Evolutionary conservation across 2,797 vertebrate genomes (phyloP).

Genomic region (Takifugu ocellatus): DNA sequence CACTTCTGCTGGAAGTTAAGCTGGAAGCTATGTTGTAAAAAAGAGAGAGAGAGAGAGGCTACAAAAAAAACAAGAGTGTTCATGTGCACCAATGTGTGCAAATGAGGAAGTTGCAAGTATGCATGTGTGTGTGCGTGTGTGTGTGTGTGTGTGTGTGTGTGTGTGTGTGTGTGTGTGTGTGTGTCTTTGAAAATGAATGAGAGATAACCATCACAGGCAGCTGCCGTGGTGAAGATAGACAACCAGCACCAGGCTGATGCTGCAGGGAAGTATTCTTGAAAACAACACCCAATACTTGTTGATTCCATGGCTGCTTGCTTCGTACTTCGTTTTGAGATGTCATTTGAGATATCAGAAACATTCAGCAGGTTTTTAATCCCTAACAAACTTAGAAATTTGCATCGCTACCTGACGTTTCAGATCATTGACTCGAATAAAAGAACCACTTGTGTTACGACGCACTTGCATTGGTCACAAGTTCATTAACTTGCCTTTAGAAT

Average conservation of each 20-base stretch:
- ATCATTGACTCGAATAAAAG: conserved; percentile 5
- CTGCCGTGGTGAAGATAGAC: conserved; percentile 70
- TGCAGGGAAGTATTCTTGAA: conserved; percentile 47
- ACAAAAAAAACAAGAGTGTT: conserved; percentile 43
- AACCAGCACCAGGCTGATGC: conserved; percentile 59
- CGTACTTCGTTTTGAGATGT: conserved; percentile 17
- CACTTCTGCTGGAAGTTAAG: conserved; percentile 64
- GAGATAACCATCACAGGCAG: conserved; percentile 72
- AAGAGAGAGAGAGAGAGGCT: conserved; percentile 5
- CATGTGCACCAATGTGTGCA: conserved; percentile 36
- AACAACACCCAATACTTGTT: conserved; percentile 57
- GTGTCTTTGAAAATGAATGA: conserved; percentile 52
- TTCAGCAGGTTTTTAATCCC: conserved; percentile 17
- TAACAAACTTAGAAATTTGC: conserved; percentile 20
- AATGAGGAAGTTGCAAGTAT: conserved; percentile 13
- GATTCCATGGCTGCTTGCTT: conserved; percentile 45
- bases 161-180: conserved; percentile 9
- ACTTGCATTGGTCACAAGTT: too few relatives aligned
- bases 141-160: conserved; percentile 9
- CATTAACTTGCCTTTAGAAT: too few relatives aligned
- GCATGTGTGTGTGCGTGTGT: conserved; percentile 9
- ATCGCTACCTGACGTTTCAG: conserved; percentile 5
- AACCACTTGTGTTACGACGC: too few relatives aligned
- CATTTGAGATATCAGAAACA: conserved; percentile 11
- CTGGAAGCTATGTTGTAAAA: conserved; percentile 60